A percentile compares a stretch with the other conserved stretches of the same genome.
Evolutionary conservation across 2,797 vertebrate genomes (phyloP).

Genomic region (Syngnathus acus): DNA sequence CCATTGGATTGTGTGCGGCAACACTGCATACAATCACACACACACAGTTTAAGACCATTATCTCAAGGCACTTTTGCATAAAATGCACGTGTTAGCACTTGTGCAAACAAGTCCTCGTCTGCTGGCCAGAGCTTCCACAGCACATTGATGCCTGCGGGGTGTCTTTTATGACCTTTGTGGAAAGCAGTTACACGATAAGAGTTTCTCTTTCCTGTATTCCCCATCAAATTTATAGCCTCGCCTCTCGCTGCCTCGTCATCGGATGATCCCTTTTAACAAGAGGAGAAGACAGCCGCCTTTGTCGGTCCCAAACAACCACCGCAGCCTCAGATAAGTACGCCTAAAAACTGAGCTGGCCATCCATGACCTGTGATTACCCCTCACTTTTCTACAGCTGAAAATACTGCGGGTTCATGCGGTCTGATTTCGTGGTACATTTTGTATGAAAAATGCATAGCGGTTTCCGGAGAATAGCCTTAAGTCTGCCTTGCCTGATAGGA

Average conservation of each 20-base stretch:
- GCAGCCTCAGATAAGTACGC: neutral
- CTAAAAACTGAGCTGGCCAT: neutral
- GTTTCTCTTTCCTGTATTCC: slow-evolving; percentile 14
- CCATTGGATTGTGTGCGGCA: slow-evolving; percentile 29
- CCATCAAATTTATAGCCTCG: slow-evolving; percentile 29
- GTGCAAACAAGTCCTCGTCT: slow-evolving; percentile 11
- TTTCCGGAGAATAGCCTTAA: too few relatives aligned
- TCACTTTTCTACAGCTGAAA: neutral
- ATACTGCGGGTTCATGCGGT: neutral
- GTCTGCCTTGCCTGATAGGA: too few relatives aligned
- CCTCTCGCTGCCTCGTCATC: slow-evolving; percentile 21
- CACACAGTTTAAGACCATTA: slow-evolving; percentile 42
- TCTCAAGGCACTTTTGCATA: slow-evolving; percentile 50
- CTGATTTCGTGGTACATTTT: neutral
- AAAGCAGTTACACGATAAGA: slow-evolving; percentile 27
- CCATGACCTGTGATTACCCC: slow-evolving; percentile 1
- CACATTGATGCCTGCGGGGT: slow-evolving; percentile 19
- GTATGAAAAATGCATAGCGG: neutral
- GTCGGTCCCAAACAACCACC: slow-evolving; percentile 23
- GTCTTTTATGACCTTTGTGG: slow-evolving; percentile 31
- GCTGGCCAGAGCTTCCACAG: slow-evolving; percentile 23
- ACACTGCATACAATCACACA: slow-evolving; percentile 12
- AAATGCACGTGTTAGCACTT: slow-evolving; percentile 28
- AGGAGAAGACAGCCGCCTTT: slow-evolving; percentile 27
- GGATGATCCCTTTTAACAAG: slow-evolving; percentile 21